Evolutionary conservation across 2,113 vertebrate genomes (phyloP).

Genomic region (Gnathonemus longibarbis): DNA sequence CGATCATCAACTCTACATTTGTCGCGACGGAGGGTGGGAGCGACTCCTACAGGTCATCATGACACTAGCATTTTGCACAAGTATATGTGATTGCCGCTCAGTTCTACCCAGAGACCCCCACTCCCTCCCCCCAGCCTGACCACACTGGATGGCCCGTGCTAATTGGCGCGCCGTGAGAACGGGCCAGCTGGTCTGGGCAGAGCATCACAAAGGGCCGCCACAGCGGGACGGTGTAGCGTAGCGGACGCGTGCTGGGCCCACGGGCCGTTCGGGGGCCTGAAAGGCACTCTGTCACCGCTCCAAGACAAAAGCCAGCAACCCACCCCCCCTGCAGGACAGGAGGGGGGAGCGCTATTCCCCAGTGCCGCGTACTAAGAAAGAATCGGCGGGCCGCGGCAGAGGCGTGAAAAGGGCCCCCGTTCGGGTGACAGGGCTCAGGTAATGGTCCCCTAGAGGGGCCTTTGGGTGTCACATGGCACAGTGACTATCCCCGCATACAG

Average conservation of each 20-base stretch:
- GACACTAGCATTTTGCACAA: background rate
- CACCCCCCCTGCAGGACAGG: background rate
- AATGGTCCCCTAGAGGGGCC: background rate
- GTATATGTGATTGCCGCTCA: background rate
- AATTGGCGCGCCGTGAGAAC: slow-evolving; percentile 10
- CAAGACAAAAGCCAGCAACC: background rate
- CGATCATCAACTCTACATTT: background rate
- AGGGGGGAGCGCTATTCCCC: background rate
- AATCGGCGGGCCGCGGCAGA: background rate
- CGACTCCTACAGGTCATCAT: background rate
- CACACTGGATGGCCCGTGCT: background rate
- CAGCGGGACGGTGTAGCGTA: background rate
- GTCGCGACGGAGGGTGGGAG: background rate
- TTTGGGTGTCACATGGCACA: background rate
- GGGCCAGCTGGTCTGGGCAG: slow-evolving; percentile 4
- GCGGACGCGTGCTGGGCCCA: background rate
- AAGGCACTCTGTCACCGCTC: background rate
- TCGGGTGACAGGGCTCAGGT: background rate
- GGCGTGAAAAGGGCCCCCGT: background rate
- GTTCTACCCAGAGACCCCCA: background rate
- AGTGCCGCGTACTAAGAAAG: background rate
- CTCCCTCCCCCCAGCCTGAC: background rate
- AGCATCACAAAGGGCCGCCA: background rate
- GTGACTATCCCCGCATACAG: background rate
- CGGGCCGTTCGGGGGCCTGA: background rate